These are phyloP conservation scores for Megalonaias nervosa DNA, from an alignment of 1,140 invertebrate species.

Conservation along the genomic window DNA sequence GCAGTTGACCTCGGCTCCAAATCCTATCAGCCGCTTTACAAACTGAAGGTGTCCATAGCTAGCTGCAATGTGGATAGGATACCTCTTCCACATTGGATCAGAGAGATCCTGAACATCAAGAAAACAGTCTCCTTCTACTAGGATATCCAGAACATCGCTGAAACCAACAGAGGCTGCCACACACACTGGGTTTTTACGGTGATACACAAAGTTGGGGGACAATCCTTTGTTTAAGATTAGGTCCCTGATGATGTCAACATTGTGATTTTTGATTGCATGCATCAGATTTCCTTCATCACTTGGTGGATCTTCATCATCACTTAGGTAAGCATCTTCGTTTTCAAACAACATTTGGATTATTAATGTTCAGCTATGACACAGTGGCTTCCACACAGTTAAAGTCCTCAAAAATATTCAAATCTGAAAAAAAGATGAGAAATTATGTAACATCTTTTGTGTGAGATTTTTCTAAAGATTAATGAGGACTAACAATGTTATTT, in stretches of 20 bases:
- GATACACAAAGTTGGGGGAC: slow-evolving; percentile 47
- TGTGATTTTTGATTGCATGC: slow-evolving; percentile 42
- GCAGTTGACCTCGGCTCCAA: slow-evolving; percentile 55
- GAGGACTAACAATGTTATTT: no score
- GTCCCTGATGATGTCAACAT: slow-evolving; percentile 34
- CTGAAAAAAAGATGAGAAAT: no score
- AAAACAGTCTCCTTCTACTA: slow-evolving; percentile 42
- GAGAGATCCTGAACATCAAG: slow-evolving; percentile 35
- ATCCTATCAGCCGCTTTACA: slow-evolving; percentile 46
- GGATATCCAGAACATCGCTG: slow-evolving; percentile 41
- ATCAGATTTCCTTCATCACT: slow-evolving; percentile 17
- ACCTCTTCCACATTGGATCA: slow-evolving; percentile 52
- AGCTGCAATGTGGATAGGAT: slow-evolving; percentile 63
- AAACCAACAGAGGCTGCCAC: slow-evolving; percentile 40
- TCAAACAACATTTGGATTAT: no score
- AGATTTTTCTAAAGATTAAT: no score
- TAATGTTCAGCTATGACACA: no score
- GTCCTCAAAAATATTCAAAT: no score
- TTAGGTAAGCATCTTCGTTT: no score
- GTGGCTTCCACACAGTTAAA: no score
- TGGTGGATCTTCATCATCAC: no score
- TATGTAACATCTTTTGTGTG: no score
- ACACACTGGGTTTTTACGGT: slow-evolving; percentile 47
- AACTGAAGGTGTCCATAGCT: slow-evolving; percentile 52
- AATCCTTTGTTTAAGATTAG: slow-evolving; percentile 35